Evolutionary conservation across 2,888 invertebrate species (phyloP), one percentile per base, ranked within the genome.

Genomic region (Sinelater perroti): DNA sequence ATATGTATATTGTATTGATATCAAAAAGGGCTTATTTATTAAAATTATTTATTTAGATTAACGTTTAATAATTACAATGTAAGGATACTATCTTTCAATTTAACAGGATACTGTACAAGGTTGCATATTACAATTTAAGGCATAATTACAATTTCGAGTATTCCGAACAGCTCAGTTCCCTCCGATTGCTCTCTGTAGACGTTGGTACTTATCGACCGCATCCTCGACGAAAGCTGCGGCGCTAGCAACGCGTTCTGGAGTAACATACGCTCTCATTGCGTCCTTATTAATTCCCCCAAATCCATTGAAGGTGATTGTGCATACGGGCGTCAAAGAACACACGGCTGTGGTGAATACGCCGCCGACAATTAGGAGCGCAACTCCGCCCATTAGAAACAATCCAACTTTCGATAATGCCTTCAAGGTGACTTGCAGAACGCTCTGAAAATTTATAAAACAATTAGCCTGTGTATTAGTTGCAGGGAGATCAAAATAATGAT

Each of bases 241-340:
- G 1, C 79, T 77, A 18, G 85, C 81, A 24, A 88, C 79, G 21
- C 81, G 79, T 36, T 87, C 86, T 0, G 85, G 83, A 0, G 82
- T 83, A 63, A 87, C 81, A 6, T 84, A 75, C 0, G 83, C 73
- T 14, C 85, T 79, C 73, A 87, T 82, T 54, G 86, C 79, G 65
- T 81, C 80, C 30, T 76, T 75, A 55, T 76, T 72, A 20, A 78
- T 62, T 5, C 65, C 64, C 30, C 69, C 66, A 56, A 78, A 65
- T 42, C 80, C 80, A 16, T 78, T 74, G 70, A 86, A 85, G 0
- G 78, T 79, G 50, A 87, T 83, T 2, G 80, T 79, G 70, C 88
- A 88, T 10, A 87, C 68, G 5, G 86, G 82, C 0, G 87, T 87
- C 60, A 86, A 81, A 0, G 83, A 80, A 69, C 88, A 88, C 1